Conservation (phyloP, 2,888 invertebrate genomes). For the Lucinisca nassula region DNA sequence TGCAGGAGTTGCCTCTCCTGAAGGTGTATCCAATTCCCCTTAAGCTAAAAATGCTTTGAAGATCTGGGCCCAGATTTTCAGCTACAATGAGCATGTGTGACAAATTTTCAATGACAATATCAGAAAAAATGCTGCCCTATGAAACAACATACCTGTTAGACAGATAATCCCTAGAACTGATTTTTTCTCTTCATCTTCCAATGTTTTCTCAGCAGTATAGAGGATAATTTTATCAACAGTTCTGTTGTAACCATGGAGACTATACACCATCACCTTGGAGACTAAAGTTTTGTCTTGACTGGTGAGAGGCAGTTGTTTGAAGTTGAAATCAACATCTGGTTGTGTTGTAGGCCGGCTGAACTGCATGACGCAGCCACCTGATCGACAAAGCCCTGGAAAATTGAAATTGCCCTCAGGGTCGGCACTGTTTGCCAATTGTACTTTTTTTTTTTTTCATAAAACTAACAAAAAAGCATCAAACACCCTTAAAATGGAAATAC, state of each 20-base stretch:
- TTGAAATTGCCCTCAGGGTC: too few species aligned
- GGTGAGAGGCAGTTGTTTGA: slow-evolving; percentile 23
- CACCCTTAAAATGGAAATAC: too few species aligned
- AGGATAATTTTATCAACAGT: slow-evolving; percentile 62
- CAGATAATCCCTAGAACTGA: slow-evolving; percentile 45
- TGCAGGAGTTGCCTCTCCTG: background rate
- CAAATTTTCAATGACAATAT: too few species aligned
- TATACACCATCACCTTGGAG: slow-evolving; percentile 70
- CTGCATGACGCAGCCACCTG: slow-evolving; percentile 70
- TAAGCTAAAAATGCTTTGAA: too few species aligned
- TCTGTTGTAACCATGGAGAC: slow-evolving; percentile 50
- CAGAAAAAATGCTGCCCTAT: too few species aligned
- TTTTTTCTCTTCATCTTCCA: background rate
- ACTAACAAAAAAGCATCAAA: too few species aligned
- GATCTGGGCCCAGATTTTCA: too few species aligned
- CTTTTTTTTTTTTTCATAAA: too few species aligned
- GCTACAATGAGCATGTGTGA: too few species aligned
- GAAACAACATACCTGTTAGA: background rate
- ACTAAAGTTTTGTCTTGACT: slow-evolving; percentile 49
- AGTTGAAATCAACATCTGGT: slow-evolving; percentile 16
- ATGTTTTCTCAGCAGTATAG: slow-evolving; percentile 61
- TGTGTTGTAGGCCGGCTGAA: slow-evolving; percentile 30
- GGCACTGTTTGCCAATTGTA: too few species aligned
- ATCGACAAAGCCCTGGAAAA: slow-evolving; percentile 75
- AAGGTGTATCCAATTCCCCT: too few species aligned